Percentiles rank a stretch among this genome's conserved stretches.
Conservation (phyloP, 2,888 invertebrate species). For the Odontocolon sp. region DNA sequence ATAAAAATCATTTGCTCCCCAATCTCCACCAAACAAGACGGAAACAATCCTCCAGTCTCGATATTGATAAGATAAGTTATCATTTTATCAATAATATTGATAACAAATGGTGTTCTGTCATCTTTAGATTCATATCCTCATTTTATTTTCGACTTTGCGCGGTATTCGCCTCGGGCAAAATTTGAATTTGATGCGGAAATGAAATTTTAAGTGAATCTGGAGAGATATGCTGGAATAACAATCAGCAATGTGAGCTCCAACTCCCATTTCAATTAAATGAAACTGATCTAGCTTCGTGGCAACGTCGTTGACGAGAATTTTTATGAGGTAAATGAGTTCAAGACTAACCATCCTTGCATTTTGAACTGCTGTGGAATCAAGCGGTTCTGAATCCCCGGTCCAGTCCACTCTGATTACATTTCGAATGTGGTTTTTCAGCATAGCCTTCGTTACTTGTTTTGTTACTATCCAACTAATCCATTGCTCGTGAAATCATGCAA, state of each 20-base stretch:
- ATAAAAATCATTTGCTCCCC: conserved; percentile 1
- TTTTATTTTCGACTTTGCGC: not conserved
- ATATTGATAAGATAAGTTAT: not conserved
- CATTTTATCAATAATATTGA: not conserved
- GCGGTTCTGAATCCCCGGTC: conserved; percentile 82
- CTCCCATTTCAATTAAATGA: conserved; percentile 82
- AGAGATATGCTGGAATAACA: conserved; percentile 3
- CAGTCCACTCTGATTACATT: conserved; percentile 83
- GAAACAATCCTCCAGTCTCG: not conserved
- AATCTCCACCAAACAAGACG: no score
- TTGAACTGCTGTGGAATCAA: conserved; percentile 83
- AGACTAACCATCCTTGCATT: conserved; percentile 83
- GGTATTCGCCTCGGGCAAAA: not conserved
- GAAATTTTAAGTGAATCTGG: not conserved
- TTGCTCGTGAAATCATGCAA: conserved; percentile 81
- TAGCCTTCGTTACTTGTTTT: conserved; percentile 23
- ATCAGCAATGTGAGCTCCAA: conserved; percentile 83
- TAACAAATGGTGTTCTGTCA: not conserved
- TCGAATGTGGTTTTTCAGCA: conserved; percentile 65
- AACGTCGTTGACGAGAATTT: conserved; percentile 71
- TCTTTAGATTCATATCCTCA: not conserved
- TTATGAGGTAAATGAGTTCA: conserved; percentile 80
- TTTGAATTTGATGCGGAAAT: not conserved
- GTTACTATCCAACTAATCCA: conserved; percentile 70
- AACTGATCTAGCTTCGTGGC: conserved; percentile 72